Conservation (phyloP, 2,113 vertebrate species). For the Pterocles burchelli region DNA sequence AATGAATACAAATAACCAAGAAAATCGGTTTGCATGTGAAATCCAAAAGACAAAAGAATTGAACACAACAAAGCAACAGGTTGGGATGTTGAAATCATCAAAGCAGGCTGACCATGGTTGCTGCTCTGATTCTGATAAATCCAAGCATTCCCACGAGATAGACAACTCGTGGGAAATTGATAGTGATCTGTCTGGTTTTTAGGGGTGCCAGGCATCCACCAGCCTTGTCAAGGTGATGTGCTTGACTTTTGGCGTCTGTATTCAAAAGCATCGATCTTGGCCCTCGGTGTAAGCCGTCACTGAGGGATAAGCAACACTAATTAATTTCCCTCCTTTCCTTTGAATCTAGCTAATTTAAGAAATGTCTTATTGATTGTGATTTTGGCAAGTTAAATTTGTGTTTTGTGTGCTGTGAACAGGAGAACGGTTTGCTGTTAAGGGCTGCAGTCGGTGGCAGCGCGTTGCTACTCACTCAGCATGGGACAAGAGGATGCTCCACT, state of each 20-base stretch:
- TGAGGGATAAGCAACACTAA: neutral
- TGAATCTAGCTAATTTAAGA: neutral
- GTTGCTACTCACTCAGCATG: rapidly evolving
- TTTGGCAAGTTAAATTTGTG: neutral
- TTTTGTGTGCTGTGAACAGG: neutral
- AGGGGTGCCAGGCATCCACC: neutral
- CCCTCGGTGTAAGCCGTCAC: neutral
- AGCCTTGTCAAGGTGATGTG: neutral
- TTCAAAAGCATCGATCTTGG: neutral
- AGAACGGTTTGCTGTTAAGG: neutral
- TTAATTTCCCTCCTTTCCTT: neutral
- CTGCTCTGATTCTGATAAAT: neutral
- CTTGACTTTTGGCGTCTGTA: neutral
- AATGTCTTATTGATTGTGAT: neutral
- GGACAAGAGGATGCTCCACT: neutral
- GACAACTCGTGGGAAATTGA: neutral
- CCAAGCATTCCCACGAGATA: neutral
- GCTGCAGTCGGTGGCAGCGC: neutral
- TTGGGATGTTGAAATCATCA: neutral
- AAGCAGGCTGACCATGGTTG: neutral
- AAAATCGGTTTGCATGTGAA: neutral
- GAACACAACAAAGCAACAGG: neutral
- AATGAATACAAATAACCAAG: neutral
- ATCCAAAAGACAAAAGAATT: neutral
- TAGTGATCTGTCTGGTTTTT: neutral